Conservation (phyloP, 2,797 vertebrate genomes). For the Trichosurus vulpecula region DNA sequence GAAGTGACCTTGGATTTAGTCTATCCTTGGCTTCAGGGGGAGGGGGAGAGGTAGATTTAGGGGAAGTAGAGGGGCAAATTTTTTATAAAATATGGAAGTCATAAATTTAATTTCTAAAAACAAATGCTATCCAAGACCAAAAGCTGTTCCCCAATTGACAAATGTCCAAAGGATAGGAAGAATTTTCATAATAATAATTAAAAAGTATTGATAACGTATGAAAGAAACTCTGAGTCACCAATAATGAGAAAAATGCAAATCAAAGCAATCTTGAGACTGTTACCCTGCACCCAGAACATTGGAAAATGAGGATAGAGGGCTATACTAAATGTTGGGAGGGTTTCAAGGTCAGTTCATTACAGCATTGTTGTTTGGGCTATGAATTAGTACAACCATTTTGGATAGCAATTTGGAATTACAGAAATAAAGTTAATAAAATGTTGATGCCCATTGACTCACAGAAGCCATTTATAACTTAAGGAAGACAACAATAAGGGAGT, state of each 20-base stretch:
- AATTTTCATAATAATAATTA: no score
- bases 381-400: background rate
- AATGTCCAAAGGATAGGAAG: no score
- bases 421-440: background rate
- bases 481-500: background rate
- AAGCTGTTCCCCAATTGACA: no score
- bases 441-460: background rate
- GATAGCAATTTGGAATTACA: no score
- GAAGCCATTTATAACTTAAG: background rate
- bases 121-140: no score
- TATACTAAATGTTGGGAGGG: background rate
- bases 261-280: background rate
- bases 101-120: background rate
- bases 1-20: background rate
- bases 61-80: background rate
- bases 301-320: background rate
- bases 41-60: fast-evolving
- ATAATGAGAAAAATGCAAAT: background rate
- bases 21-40: background rate
- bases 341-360: background rate
- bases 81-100: background rate
- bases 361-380: background rate
- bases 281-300: background rate
- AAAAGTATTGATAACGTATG: no score
- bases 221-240: background rate